Evolutionary conservation across 2,797 vertebrate genomes (phyloP), one percentile per base, ranked within the genome.

Genomic region (Gymnopithys bicolor): DNA sequence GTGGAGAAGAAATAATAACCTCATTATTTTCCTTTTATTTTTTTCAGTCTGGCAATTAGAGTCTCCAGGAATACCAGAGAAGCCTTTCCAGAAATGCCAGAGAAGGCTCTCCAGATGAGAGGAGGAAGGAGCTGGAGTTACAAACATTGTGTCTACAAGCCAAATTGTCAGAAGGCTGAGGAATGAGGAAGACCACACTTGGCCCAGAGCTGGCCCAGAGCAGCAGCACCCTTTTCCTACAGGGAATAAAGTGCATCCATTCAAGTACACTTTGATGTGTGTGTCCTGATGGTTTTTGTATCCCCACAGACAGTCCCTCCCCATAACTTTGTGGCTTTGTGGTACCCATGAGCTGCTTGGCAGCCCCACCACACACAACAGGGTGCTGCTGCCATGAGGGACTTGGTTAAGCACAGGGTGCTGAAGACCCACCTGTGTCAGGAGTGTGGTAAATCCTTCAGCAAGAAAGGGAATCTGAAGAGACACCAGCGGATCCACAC

Each of bases 361-460:
- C 62, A 70, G 32, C 37, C 48, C 30, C 56, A 49, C 16, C 62
- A n/a, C 5, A 0, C 19, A 22, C n/a, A 7, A 1, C 33, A 11
- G 60, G 41, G 22, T 7, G 9, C 62, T 27, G 30, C 55, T 62
- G 46, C 67, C 79, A 59, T 75, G 75, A 89, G 46, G 55, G 63
- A 35, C 10, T 7, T 52, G 28, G 8, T 46, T 12, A 89, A 82
- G 35, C 2, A 0, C 2, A 0, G 3, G 25, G 22, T 49, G 9
- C 35, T 49, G 4, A 84, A 74, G 75, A 37, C 18, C 1, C 85
- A 89, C 12, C 10, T 2, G 0, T 83, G 85, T 5, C 55, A 52
- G 10, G 88, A 96, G 46, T 91, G 92, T 0, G 15, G 85, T 37
- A 93, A 90, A 33, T 74, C 89, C 80, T 90, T 93, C 94, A 92